Base-by-base conservation (phyloP, 2,888 invertebrate species). In the Apamea crenata region DNA sequence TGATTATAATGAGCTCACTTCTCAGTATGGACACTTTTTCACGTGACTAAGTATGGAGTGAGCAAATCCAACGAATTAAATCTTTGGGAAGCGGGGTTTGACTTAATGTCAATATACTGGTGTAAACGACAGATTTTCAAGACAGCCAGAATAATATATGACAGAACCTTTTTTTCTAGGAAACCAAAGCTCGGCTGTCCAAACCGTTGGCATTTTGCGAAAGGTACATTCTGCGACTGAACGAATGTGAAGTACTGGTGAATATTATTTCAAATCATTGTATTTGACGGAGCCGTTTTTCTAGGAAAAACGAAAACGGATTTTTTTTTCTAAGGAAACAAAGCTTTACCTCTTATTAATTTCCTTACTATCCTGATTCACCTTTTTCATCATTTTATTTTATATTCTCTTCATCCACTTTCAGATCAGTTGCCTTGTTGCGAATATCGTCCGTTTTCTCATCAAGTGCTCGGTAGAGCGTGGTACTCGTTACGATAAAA, bases 401-500 rank as follows among this genome's bases (percentile, higher is more conserved):
- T 50, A 3, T 59, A 7, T 72, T 65, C 4, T 70, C 21, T 56
- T 69, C 25, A 63, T 59, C 36, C 36, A 21, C 4, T 50, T 69
- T 53, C 8, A 71, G 47, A n/a, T 79, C 71, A 68, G n/a, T 68
- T 12, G 32, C n/a, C 21, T 61, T 67, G 56, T 79, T 72, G 68
- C 0, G 25, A 74, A 74, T 50, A 66, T 53, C 63, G 29, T 59
- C 29, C 16, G 61, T 61, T 82, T 77, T 69, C 61, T 81, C 77
- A 83, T 83, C 74, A 63, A 78, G 40, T 83, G 36, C 61, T 74
- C n/a, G 66, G 8, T 18, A 59, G 61, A 71, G 77, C 68, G n/a
- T 44, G 71, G 56, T 67, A 32, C 66, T 78, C 66, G 65, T 47
- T 59, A n/a, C 50, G 50, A 59, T 72, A 61, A 56, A 83, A 68